Evolutionary conservation across 2,113 vertebrate species (phyloP).

Genomic region (Anarrhichthys ocellatus): DNA sequence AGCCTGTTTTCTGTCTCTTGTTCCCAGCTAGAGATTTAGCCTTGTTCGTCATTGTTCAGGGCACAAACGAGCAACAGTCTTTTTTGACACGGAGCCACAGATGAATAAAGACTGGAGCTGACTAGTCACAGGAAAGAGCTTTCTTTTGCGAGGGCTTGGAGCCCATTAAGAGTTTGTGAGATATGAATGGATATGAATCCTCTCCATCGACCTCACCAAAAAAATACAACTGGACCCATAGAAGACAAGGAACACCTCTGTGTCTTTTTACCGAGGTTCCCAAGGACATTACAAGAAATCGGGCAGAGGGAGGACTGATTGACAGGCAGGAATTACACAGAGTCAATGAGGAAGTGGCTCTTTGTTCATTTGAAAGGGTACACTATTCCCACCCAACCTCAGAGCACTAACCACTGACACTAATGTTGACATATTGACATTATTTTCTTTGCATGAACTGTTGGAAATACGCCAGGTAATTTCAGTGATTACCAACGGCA

Average conservation of each 20-base stretch:
- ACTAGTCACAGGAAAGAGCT: slow-evolving; percentile 94
- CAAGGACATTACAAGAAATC: slow-evolving; percentile 79
- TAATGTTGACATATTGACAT: slow-evolving; percentile 71
- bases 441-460: slow-evolving; percentile 36
- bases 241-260: slow-evolving; percentile 76
- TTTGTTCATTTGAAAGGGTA: slow-evolving; percentile 75
- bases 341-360: slow-evolving; percentile 82
- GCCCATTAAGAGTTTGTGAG: slow-evolving; percentile 92
- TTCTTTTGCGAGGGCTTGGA: slow-evolving; percentile 90
- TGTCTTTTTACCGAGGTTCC: slow-evolving; percentile 78
- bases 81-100: slow-evolving; percentile 99
- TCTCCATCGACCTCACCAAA: slow-evolving; percentile 75
- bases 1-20: slow-evolving; percentile 99
- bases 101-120: slow-evolving; percentile 98
- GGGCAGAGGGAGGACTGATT: slow-evolving; percentile 69
- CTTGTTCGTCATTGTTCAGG: slow-evolving; percentile 96
- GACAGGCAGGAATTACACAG: slow-evolving; percentile 80
- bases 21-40: slow-evolving; percentile 96
- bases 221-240: slow-evolving; percentile 73
- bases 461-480: background rate
- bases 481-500: slow-evolving; percentile 1
- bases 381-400: slow-evolving; percentile 69
- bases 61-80: slow-evolving; percentile 99
- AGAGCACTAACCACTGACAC: slow-evolving; percentile 66
- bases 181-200: slow-evolving; percentile 89